Conservation (phyloP, 2,113 vertebrate species). For the Xiphias gladius region DNA sequence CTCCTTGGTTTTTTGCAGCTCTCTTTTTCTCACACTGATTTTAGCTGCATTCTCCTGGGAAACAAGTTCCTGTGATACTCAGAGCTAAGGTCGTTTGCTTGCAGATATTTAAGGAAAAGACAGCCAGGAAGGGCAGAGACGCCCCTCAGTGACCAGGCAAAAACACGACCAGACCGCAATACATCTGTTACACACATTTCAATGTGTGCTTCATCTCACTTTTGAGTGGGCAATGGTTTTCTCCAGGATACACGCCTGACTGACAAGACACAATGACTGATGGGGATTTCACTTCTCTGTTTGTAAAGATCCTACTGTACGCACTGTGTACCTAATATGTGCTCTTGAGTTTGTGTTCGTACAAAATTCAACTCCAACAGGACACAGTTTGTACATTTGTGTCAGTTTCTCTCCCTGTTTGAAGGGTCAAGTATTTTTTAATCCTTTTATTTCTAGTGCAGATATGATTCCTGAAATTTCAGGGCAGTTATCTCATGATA, state of each 20-base stretch:
- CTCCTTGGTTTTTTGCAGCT: conserved; percentile 44
- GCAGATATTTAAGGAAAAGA: conserved; percentile 42
- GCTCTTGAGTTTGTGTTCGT: background rate
- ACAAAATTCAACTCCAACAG: background rate
- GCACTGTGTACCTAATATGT: background rate
- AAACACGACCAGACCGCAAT: conserved; percentile 38
- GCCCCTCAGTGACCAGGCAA: conserved; percentile 44
- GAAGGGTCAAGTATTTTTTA: background rate
- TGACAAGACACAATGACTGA: conserved; percentile 38
- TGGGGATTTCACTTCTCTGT: background rate
- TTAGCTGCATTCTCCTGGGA: conserved; percentile 74
- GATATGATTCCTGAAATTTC: background rate
- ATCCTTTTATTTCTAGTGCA: background rate
- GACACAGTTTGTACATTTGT: background rate
- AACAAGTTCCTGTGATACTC: conserved; percentile 3
- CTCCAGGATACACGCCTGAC: conserved; percentile 40
- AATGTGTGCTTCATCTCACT: background rate
- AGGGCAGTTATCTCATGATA: background rate
- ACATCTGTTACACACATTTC: conserved; percentile 52
- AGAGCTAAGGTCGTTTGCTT: background rate
- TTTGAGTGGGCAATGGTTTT: background rate
- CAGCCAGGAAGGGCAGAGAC: conserved; percentile 12
- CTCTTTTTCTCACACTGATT: conserved; percentile 75
- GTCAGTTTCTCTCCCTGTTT: background rate
- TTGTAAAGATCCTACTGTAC: conserved; percentile 13